Evolutionary conservation across 2,797 vertebrate species (phyloP).

Genomic region (Mallotus villosus): DNA sequence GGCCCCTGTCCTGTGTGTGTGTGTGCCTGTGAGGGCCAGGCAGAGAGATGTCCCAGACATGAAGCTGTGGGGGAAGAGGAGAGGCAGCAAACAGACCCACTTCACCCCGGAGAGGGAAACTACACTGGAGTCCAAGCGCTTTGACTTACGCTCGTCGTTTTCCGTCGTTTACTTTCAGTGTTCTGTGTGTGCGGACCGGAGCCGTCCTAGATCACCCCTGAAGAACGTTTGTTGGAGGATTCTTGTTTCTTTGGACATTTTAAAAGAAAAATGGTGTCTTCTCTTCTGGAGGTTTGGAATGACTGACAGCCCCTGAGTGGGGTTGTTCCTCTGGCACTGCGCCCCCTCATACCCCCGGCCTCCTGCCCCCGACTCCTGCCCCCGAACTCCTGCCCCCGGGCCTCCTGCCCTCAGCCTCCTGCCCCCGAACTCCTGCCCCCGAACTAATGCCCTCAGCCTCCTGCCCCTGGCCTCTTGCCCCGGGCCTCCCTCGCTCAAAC

Average conservation of each 20-base stretch:
- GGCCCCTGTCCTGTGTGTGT: neutral
- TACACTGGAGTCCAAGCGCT: no score
- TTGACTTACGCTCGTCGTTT: conserved; percentile 12
- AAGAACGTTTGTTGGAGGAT: conserved; percentile 2
- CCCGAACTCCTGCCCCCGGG: neutral
- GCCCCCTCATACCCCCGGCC: neutral
- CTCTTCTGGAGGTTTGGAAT: conserved; percentile 14
- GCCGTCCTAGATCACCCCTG: neutral
- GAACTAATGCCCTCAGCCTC: neutral
- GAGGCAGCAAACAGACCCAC: no score
- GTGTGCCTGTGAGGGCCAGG: conserved; percentile 21
- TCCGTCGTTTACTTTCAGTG: conserved; percentile 19
- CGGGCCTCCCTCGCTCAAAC: neutral
- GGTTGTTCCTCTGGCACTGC: conserved; percentile 2
- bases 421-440: neutral
- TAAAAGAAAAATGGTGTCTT: neutral
- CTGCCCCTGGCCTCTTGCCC: no score
- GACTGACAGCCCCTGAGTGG: conserved; percentile 28
- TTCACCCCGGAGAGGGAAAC: no score
- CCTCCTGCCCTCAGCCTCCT: neutral
- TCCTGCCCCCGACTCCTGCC: neutral
- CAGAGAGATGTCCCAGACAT: no score
- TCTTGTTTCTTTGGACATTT: neutral
- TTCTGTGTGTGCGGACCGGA: neutral
- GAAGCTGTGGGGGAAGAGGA: no score